Evolutionary conservation across 2,797 vertebrate genomes (phyloP).

Genomic region (Nothura maculosa): DNA sequence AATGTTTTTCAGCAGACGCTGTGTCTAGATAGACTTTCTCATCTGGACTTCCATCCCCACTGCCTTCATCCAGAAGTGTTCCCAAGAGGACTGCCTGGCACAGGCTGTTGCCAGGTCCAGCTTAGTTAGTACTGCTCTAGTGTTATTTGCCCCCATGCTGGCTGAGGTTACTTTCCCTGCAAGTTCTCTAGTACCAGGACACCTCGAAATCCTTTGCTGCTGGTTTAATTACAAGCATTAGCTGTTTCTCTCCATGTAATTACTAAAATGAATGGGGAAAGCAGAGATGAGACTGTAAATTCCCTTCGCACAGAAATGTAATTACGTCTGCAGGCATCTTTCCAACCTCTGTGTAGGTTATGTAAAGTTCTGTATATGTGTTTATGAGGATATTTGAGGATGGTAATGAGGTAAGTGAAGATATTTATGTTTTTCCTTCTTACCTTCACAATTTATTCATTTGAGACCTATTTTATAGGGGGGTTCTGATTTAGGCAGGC

Average conservation of each 20-base stretch:
- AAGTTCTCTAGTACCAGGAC: slow-evolving; percentile 75
- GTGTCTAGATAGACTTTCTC: not conserved
- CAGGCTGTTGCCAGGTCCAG: not conserved
- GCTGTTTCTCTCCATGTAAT: slow-evolving; percentile 76
- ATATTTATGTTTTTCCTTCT: slow-evolving; percentile 74
- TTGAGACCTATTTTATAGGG: slow-evolving; percentile 66
- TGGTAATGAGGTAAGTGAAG: slow-evolving; percentile 57
- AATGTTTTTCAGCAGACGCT: not conserved
- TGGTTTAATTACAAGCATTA: slow-evolving; percentile 81
- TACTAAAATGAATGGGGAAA: slow-evolving; percentile 84
- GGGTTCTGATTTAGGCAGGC: slow-evolving; percentile 41
- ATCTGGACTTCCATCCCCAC: not conserved
- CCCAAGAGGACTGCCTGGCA: not conserved
- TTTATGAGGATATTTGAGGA: not conserved
- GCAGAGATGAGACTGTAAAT: slow-evolving; percentile 79
- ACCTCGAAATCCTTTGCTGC: slow-evolving; percentile 79
- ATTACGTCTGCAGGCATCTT: slow-evolving; percentile 76
- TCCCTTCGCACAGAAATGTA: slow-evolving; percentile 76
- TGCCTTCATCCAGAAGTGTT: accelerated
- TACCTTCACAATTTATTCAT: slow-evolving; percentile 75
- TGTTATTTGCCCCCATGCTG: not conserved
- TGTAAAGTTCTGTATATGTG: slow-evolving; percentile 79
- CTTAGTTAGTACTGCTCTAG: not conserved
- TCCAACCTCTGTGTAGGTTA: slow-evolving; percentile 75
- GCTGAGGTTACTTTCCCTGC: slow-evolving; percentile 55